phyloP scores from a whole-genome alignment of 2,797 vertebrate species.

The Paramormyrops hopkinsi region DNA sequence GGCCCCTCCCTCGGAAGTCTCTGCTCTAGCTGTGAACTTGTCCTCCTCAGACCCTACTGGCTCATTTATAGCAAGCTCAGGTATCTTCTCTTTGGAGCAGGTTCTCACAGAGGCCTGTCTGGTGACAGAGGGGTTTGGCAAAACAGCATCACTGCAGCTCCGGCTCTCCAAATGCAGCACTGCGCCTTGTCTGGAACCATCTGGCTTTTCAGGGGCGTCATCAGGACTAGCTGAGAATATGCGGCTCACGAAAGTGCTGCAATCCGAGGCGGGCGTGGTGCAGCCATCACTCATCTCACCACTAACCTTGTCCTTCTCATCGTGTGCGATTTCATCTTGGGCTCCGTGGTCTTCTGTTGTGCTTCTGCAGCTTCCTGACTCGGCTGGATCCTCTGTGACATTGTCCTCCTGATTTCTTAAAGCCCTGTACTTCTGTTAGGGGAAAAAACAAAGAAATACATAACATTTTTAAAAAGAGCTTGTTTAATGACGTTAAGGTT shows the following conservation, averaged over 20 bases:
- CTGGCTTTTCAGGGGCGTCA: neutral
- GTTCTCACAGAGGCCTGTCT: neutral
- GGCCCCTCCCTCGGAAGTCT: neutral
- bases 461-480: neutral
- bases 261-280: neutral
- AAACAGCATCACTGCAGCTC: neutral
- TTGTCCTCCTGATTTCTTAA: slow-evolving; percentile 25
- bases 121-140: neutral
- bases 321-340: slow-evolving; percentile 18
- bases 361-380: neutral
- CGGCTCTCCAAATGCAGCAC: neutral
- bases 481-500: neutral
- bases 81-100: neutral
- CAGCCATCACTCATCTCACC: neutral
- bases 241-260: neutral
- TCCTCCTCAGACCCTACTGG: neutral
- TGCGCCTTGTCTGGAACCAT: neutral
- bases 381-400: slow-evolving; percentile 19
- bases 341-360: neutral
- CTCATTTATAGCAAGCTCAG: neutral
- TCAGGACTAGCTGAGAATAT: neutral
- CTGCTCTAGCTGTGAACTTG: neutral
- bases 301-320: neutral
- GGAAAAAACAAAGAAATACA: neutral
- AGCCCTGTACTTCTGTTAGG: slow-evolving; percentile 40